Conservation (phyloP, 2,888 invertebrate species). For the Thymelicus lineola region DNA sequence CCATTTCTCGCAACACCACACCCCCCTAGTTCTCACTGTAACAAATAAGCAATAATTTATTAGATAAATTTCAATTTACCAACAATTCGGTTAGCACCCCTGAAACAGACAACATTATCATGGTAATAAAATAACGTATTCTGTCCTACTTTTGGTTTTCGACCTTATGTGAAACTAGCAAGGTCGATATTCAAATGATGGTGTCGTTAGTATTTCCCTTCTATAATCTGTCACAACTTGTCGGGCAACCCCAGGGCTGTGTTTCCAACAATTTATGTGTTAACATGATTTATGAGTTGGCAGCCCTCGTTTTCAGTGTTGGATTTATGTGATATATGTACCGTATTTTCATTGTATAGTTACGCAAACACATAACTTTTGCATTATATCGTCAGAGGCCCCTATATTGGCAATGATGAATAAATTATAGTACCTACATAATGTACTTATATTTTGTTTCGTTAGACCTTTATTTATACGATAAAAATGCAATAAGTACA, state of each 20-base stretch:
- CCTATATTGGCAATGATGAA: constrained; percentile 7
- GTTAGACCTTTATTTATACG: background rate
- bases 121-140: constrained; percentile 66
- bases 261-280: constrained; percentile 80
- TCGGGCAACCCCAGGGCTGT: constrained; percentile 62
- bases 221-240: constrained; percentile 53
- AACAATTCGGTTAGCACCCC: constrained; percentile 73
- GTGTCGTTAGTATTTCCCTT: constrained; percentile 35
- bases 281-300: constrained; percentile 78
- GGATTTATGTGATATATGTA: constrained; percentile 37
- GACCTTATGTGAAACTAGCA: constrained; percentile 38
- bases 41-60: constrained; percentile 70
- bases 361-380: constrained; percentile 19
- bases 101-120: constrained; percentile 70
- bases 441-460: too few species aligned
- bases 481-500: background rate
- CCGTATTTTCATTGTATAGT: constrained; percentile 29
- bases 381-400: constrained; percentile 12
- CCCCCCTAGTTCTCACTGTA: constrained; percentile 26
- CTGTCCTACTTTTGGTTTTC: constrained; percentile 22
- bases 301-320: constrained; percentile 54
- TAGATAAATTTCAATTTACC: constrained; percentile 81
- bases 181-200: constrained; percentile 43
- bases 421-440: background rate
- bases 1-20: constrained; percentile 20